Evolutionary conservation across 2,113 vertebrate genomes (phyloP), one percentile per base, ranked within the genome.

Genomic region (Girardinichthys multiradiatus): DNA sequence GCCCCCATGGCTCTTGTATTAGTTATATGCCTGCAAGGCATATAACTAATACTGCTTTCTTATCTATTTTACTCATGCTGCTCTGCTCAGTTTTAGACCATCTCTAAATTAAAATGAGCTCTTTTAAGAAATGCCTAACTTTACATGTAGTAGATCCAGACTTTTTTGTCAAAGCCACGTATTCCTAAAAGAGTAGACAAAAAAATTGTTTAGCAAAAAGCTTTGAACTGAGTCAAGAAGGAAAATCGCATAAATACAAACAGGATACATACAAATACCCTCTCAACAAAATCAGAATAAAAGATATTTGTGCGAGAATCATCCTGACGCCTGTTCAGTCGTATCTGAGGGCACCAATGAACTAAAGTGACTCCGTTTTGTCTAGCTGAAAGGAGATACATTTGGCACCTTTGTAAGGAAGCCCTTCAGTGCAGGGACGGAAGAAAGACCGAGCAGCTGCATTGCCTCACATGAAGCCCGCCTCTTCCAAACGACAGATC

Each of bases 391-490:
- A 84, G 58, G 72, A 78, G 73, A 85, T 71, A 81, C 80, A 82
- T 74, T 82, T 84, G 80, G 70, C 79, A 86, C 51, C 70, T 82
- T 81, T 89, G 74, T 88, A 86, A 87, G 77, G 33, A 84, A 88
- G 67, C 72, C 69, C 82, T 81, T 83, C 77, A 66, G 68, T 83
- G 71, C 66, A 68, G 76, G 59, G 63, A 77, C 45, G 6, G 30
- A 77, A 87, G 74, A 90, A 87, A 89, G 62, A 68, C 76, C 61
- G 72, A 87, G 81, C 88, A 88, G 85, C 86, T 89, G 85, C 79
- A 71, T 73, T 4, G 58, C 77, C 70, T 87, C 59, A 31, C 72
- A 72, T 66, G 82, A 79, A 24, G 74, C 75, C 71, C 21, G 75
- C 70, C 79, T 85, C 73, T 66, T 58, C 74, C 62, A 64, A 61